Conservation (phyloP, 2,113 vertebrate genomes). For the Caracal caracal region DNA sequence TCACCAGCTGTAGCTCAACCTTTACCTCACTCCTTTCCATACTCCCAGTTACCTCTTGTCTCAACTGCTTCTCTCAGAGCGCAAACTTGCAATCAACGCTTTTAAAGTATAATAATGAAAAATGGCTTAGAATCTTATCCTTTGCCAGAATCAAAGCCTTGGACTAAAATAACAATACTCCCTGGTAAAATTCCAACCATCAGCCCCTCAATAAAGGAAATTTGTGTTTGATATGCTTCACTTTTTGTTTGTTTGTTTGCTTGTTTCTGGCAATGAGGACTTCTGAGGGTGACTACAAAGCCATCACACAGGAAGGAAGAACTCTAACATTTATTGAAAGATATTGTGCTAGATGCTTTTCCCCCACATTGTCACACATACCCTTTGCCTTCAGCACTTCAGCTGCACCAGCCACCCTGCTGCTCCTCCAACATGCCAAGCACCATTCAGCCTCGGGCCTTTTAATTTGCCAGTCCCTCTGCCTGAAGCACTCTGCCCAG, state of each 20-base stretch:
- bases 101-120: slow-evolving; percentile 5
- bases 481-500: not conserved
- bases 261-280: slow-evolving; percentile 11
- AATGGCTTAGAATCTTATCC: not conserved
- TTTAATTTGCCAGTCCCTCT: not conserved
- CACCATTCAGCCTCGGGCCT: not conserved
- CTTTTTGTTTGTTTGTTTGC: not conserved
- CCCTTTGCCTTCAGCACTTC: not conserved
- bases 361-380: not conserved
- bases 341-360: not conserved
- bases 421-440: not conserved
- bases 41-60: not conserved
- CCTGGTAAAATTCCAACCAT: not conserved
- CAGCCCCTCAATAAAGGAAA: slow-evolving; percentile 10
- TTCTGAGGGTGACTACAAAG: not conserved
- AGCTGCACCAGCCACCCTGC: not conserved
- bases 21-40: not conserved
- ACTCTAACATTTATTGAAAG: not conserved
- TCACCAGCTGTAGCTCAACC: not conserved
- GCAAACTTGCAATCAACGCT: not conserved
- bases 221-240: not conserved
- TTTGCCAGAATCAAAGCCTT: slow-evolving; percentile 11
- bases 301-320: not conserved
- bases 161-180: not conserved
- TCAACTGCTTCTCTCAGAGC: not conserved